Evolutionary conservation across 1,140 invertebrate species (phyloP), one percentile per base, ranked within the genome.

Genomic region (Helicoverpa armigera): DNA sequence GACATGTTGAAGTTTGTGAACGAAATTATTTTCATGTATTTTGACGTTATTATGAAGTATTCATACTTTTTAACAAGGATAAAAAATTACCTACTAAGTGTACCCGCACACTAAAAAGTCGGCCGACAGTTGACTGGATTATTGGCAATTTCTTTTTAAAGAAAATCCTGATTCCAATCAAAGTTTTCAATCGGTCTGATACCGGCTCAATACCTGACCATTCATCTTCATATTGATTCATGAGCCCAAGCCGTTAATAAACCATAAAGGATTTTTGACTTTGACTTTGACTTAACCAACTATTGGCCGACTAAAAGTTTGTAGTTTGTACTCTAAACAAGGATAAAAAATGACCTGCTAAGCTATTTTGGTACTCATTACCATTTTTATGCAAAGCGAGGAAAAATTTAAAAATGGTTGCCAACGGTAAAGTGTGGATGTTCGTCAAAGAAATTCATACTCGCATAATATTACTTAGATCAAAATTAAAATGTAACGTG

Each of bases 381-480:
- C 23, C 58, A 61, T 61, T 29, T 61, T 61, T 61, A 61, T 61
- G 58, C 58, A 61, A 61, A 61, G 58, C 11, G 58, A 31, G 11
- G 9, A 31, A 11, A 60, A 29, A 43, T 9, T 61, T 61, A 31
- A 61, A 61, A 61, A 61, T 61, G 58, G 58, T 29, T 61, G 35
- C 35, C 29, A 13, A 31, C 58, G 13, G 23, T 43, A 31, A 23
- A 12, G 58, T 29, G 23, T 31, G 31, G 58, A 31, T 29, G 23
- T 23, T 29, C 29, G 23, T 61, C 12, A 61, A 61, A 61, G 58
- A 61, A 61, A 61, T 61, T 29, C 58, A 29, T 29, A 23, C 29
- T 31, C 58, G 58, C 29, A 61, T 14, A 61, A 2, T 61, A 29
- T 13, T 60, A 12, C 23, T 23, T 23, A 23, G 23, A 1, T 23